Evolutionary conservation across 2,113 vertebrate species (phyloP), one percentile per base, ranked within the genome.

Genomic region (Nipponia nippon): DNA sequence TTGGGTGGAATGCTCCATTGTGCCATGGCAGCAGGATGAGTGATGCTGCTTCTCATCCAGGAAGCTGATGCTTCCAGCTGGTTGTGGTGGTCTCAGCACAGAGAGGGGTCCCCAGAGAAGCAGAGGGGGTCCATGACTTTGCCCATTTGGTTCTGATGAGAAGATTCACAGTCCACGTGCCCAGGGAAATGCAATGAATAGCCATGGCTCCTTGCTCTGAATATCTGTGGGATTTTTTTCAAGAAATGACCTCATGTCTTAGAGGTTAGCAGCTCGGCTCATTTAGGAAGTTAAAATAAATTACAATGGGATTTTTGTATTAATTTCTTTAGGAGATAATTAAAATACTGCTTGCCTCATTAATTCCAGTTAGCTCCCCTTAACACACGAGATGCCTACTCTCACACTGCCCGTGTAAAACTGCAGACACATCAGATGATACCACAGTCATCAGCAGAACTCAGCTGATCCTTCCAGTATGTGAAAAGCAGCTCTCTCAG

Each of bases 271-370:
- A 90, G 38, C 32, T 88, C 50, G 34, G 40, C 23, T 93, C 40
- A 2, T 65, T 81, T 63, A 92, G 50, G 53, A 86, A 78, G 19
- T 50, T 49, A 84, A 55, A 89, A 94, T 84, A 87, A 93, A 80
- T 90, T 83, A 83, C 40, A 84, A 11, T 36, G 26, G 13, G 26
- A 58, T 38, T 50, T 46, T 87, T 9, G 3, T 5, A 87, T 55
- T 55, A 6, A 76, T 95, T 93, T 94, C 9, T 93, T 90, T 69
- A 84, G 55, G 55, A 90, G 47, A 44, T 59, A 93, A 95, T 87
- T 90, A 83, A 80, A 89, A 93, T 86, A 42, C 18, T 63, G 17
- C 16, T 44, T 84, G 44, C n/a, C 36, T 86, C 76, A 78, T 89
- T 90, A 71, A 89, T 52, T 92, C 69, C 63, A 90, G 14, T 50